Conservation (phyloP, 2,113 vertebrate genomes). For the Dryoscopus gambensis region DNA sequence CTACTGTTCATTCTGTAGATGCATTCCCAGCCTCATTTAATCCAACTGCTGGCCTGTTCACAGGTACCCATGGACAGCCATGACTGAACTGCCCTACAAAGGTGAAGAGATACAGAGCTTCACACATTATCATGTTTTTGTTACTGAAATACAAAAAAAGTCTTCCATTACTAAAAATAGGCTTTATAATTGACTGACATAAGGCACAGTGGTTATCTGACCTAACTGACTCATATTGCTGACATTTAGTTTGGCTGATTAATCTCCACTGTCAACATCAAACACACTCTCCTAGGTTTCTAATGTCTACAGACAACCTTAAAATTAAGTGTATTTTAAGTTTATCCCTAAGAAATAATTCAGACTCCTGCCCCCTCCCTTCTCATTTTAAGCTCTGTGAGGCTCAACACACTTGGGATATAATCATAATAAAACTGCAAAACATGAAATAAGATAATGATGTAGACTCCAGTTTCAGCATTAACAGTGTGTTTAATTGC, state of each 20-base stretch:
- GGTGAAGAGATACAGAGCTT: background rate
- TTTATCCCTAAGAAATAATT: background rate
- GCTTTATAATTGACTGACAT: background rate
- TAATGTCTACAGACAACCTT: background rate
- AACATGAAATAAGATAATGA: background rate
- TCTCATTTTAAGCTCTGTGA: background rate
- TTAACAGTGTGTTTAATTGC: background rate
- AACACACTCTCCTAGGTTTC: background rate
- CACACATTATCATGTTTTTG: background rate
- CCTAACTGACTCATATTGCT: background rate
- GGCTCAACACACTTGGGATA: background rate
- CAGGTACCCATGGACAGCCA: background rate
- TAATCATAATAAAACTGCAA: background rate
- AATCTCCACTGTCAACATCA: background rate
- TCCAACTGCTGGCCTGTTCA: background rate
- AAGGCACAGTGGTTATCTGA: constrained; percentile 6
- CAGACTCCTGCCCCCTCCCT: background rate
- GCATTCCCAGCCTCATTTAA: background rate
- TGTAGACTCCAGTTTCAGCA: background rate
- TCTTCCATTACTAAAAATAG: background rate
- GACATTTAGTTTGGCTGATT: constrained; percentile 9
- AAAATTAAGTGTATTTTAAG: background rate
- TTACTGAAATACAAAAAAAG: background rate
- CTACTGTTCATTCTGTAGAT: background rate
- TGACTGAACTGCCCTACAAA: background rate